Evolutionary conservation across 1,140 invertebrate species (phyloP), one percentile per base, ranked within the genome.

Genomic region (Drosophila orosa): DNA sequence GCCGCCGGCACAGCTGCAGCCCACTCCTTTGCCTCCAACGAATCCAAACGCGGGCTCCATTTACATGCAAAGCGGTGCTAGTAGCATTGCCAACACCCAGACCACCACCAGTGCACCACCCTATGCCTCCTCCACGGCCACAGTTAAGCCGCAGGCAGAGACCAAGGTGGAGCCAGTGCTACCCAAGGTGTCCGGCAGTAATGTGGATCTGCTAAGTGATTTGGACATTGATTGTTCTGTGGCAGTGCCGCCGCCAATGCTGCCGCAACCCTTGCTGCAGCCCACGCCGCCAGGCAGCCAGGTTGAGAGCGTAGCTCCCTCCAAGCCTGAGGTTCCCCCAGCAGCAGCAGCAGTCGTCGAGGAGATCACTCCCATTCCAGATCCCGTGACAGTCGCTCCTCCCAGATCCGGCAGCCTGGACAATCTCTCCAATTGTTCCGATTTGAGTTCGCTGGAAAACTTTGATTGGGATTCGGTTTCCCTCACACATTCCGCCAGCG

Each of bases 141-240:
- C 73, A 12, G 15, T 31, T n/a, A 74, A 67, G 37, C 65, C 73
- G 24, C 45, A 27, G 24, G 15, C 45, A 1, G 45, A 47, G 24
- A 47, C 44, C 0, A 66, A 73, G 19, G n/a, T 27, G 1, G 31
- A 58, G 29, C 8, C 29, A 5, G 17, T 33, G 15, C 12, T 29
- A 15, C 52, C 66, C 5, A 78, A 76, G 37, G 12, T 13, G 9
- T 54, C 93, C 93, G 89, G 94, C 93, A 90, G 94, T 91, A 95
- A 96, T 74, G 94, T 97, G 33, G 96, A 97, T 92, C 92, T 97
- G 33, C 90, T 97, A 2, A 95, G 96, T 2, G 96, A 95, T 50
- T 25, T 86, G 39, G 82, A 85, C 45, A 93, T 97, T 19, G 96
- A 97, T 85, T 95, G 96, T 63, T 93, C 92, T 0, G 80, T 48